These are phyloP conservation scores for Troglohyphantes excavatus DNA, from an alignment of 2,888 invertebrate species.

Conservation along the genomic window DNA sequence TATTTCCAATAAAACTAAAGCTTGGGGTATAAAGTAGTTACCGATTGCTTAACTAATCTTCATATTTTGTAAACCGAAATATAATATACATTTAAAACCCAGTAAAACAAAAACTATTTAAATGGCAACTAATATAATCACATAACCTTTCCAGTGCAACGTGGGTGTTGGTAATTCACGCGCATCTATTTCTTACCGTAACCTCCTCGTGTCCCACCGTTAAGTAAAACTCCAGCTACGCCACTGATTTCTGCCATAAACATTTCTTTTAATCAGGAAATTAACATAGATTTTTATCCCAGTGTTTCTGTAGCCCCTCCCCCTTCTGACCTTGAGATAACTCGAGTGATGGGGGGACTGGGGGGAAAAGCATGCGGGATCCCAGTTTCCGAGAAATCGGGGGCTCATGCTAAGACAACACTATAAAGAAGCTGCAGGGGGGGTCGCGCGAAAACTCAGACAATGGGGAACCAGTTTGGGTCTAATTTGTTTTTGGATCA, in stretches of 20 bases:
- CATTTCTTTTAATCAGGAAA: background rate
- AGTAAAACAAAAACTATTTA: no score
- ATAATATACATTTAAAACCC: no score
- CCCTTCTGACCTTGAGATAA: conserved; percentile 27
- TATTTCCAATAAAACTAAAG: no score
- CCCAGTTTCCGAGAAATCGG: conserved; percentile 27
- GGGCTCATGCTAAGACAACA: background rate
- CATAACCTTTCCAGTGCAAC: no score
- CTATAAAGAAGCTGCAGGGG: background rate
- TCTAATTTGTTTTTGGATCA: conserved; percentile 57
- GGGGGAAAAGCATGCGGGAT: conserved; percentile 4
- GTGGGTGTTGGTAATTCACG: no score
- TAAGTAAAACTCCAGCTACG: no score
- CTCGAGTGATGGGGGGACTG: background rate
- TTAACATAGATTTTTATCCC: background rate
- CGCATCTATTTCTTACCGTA: no score
- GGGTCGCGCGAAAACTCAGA: conserved; percentile 49
- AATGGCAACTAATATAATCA: no score
- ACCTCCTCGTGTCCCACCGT: no score
- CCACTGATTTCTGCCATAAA: background rate
- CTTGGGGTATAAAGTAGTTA: no score
- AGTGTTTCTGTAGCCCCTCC: background rate
- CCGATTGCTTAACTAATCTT: no score
- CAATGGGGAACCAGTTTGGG: conserved; percentile 70
- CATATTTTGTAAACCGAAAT: no score